A percentile compares a stretch with the other conserved stretches of the same genome.
Evolutionary conservation across 2,888 invertebrate genomes (phyloP).

Genomic region (Corbicula japonica): DNA sequence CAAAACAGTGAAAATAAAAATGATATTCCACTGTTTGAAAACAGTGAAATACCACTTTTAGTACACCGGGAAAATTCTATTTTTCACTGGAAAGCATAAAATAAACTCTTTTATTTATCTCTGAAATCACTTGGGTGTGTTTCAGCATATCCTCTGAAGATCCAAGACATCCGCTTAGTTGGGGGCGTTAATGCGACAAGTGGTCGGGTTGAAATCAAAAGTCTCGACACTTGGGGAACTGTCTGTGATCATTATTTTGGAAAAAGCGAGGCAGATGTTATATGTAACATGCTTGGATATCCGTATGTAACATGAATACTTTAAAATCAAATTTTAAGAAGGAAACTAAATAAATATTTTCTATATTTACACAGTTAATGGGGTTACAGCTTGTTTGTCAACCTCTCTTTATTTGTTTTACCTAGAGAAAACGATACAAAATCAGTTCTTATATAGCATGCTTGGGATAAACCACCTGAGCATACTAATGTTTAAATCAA

Average conservation of each 20-base stretch:
- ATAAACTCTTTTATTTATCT: too few relatives aligned
- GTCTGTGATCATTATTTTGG: conserved; percentile 7
- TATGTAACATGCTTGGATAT: conserved; percentile 17
- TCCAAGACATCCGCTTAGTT: conserved; percentile 1
- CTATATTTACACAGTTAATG: not conserved
- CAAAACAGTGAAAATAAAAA: too few relatives aligned
- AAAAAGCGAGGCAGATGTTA: conserved; percentile 5
- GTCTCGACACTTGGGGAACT: conserved; percentile 19
- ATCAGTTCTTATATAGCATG: not conserved
- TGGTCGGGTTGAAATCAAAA: conserved; percentile 12
- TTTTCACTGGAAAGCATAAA: too few relatives aligned
- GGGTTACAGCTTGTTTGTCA: not conserved
- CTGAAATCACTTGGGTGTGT: too few relatives aligned
- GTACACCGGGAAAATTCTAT: too few relatives aligned
- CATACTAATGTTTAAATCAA: not conserved
- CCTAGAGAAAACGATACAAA: not conserved
- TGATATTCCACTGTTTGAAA: too few relatives aligned
- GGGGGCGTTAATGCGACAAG: not conserved
- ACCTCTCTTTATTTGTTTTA: not conserved
- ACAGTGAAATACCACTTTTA: too few relatives aligned
- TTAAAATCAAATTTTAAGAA: not conserved
- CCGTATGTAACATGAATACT: not conserved
- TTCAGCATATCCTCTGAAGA: conserved; percentile 10
- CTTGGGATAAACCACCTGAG: not conserved
- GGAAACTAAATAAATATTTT: not conserved